A percentile compares a stretch with the other conserved stretches of the same genome.
Conservation (phyloP, 1,140 invertebrate genomes). For the Anastrepha obliqua region DNA sequence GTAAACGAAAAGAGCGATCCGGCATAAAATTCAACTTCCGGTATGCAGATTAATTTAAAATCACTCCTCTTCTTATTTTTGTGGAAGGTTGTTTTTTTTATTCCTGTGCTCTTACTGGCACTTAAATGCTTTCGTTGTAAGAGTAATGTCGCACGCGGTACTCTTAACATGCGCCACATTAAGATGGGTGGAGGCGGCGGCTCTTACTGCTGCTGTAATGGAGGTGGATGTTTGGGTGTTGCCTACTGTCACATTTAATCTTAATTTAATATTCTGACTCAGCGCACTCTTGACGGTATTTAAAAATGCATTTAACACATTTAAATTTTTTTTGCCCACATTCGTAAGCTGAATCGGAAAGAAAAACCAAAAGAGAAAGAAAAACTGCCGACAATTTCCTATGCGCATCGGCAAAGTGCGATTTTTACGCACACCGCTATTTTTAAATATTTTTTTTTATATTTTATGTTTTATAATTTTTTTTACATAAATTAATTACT, state of each 20-base stretch:
- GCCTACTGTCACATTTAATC: slow-evolving; percentile 42
- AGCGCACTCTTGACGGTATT: slow-evolving; percentile 48
- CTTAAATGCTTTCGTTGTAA: slow-evolving; percentile 2
- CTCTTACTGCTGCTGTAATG: background rate
- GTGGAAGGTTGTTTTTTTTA: background rate
- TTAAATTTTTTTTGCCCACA: slow-evolving; percentile 23
- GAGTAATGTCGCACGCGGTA: slow-evolving; percentile 23
- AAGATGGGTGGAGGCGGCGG: background rate
- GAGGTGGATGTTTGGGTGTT: background rate
- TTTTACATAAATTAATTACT: slow-evolving; percentile 52
- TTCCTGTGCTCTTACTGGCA: background rate
- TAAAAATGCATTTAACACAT: slow-evolving; percentile 53
- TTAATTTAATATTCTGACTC: slow-evolving; percentile 53
- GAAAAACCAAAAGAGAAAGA: slow-evolving; percentile 41
- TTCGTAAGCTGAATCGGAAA: slow-evolving; percentile 6
- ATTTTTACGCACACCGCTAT: background rate
- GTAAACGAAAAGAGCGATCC: background rate
- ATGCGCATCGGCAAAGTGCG: background rate
- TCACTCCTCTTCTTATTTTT: background rate
- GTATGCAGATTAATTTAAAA: slow-evolving; percentile 28
- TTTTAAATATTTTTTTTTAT: no score
- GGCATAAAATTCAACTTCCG: slow-evolving; percentile 24
- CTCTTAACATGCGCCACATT: slow-evolving; percentile 34
- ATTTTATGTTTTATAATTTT: slow-evolving; percentile 8
- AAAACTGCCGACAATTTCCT: slow-evolving; percentile 43